Conservation (phyloP, 2,113 vertebrate genomes). For the Phocoena sinus region DNA sequence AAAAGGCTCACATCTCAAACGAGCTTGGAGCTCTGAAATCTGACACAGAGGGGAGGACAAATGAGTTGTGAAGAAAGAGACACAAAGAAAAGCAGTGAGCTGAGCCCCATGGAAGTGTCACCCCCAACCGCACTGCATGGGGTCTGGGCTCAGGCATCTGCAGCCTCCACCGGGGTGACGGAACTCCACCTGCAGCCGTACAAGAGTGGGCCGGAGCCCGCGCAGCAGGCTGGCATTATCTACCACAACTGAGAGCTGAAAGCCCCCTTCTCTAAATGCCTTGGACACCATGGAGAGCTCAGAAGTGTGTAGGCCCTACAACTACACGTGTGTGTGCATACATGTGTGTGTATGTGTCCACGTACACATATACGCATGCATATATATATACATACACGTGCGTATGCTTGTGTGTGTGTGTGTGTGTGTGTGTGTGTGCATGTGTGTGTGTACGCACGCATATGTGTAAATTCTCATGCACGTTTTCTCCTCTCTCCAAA, state of each 20-base stretch:
- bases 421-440: not conserved
- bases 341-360: not conserved
- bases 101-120: not conserved
- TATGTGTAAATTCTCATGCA: not conserved
- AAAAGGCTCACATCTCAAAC: not conserved
- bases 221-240: rapidly evolving
- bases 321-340: rapidly evolving
- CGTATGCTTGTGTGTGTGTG: not conserved
- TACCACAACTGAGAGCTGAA: no score
- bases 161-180: not conserved
- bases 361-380: rapidly evolving
- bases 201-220: rapidly evolving
- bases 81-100: rapidly evolving
- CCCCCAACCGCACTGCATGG: not conserved
- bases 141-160: rapidly evolving
- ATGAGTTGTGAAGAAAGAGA: rapidly evolving
- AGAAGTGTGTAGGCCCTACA: not conserved
- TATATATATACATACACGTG: rapidly evolving
- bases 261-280: not conserved
- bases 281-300: rapidly evolving
- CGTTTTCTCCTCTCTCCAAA: not conserved
- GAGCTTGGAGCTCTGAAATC: rapidly evolving
- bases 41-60: rapidly evolving
- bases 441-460: not conserved
- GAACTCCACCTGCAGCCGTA: rapidly evolving